Base-by-base conservation (phyloP, 1,140 invertebrate species). In the Pinna nobilis region DNA sequence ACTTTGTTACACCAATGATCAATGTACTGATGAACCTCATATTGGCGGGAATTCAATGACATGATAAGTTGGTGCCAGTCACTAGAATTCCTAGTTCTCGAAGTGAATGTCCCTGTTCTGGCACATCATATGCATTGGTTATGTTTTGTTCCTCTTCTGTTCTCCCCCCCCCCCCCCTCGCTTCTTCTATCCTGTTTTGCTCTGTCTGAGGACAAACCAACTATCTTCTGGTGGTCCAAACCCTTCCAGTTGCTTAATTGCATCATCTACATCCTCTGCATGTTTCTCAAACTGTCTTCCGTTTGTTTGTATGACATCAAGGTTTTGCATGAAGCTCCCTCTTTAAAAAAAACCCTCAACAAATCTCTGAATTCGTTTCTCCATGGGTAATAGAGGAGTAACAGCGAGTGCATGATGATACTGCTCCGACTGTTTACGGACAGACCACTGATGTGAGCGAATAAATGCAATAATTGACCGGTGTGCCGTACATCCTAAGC, bases 1-100 rank as follows among this genome's bases (percentile, higher is more conserved):
- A 30, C 44, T 65, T 70, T 47, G 20, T 28, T 28, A 25, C 13
- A 50, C 61, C 44, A 47, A 49, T 71, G 39, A 20, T 53, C 13
- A 13, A 71, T 33, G 53, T 53, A 47, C 9, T 63, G 28, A 32
- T 49, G 55, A 23, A 71, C n/a, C 23, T 51, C 20, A 30, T n/a
- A 37, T 44, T 71, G 69, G 20, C 55, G 53, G 11, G 37, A 39
- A 25, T 71, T 71, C 15, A 71, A 41, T 25, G 59, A 51, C 44
- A 32, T 35, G 13, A 25, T 41, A 20, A 44, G 28, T 9, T 15
- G 25, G 33, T n/a, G 18, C 11, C 25, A 64, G n/a, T 50, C 47
- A 50, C 18, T 5, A 18, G 5, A 6, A 6, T 4, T 50, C 47
- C 47, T 50, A 50, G 4, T 20, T 50, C 47, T 20, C 18, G 25